Evolutionary conservation across 2,888 invertebrate genomes (phyloP), one percentile per base, ranked within the genome.

Genomic region (Lissonota sp.): DNA sequence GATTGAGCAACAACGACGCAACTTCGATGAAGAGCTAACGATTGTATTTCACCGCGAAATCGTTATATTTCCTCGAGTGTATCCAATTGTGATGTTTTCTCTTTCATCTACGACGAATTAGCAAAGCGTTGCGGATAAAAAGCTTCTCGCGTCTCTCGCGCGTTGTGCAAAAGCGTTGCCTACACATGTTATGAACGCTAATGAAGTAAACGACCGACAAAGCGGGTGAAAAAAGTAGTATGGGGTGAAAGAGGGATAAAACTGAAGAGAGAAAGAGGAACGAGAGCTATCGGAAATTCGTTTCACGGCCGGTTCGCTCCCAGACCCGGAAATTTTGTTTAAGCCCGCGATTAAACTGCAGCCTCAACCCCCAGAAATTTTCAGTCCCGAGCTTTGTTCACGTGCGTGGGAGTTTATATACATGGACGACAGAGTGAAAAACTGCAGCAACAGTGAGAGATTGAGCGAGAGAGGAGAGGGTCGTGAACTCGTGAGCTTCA

Each of bases 121-220:
- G 53, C 75, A 39, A n/a, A 10, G 46, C 63, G 12, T 62, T 55
- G 5, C 53, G 26, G 5, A 8, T 60, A 6, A 44, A 55, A 16
- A 53, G 37, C 42, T 46, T 12, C 57, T 42, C 12, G 49, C 12
- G 49, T n/a, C 14, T 42, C 55, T 12, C 40, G 26, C 42, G 14
- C 26, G 44, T 26, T 58, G 39, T n/a, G 8, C 12, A 16, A 8
- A 64, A 14, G 44, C 44, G 55, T 69, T 39, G 16, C 37, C n/a
- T 42, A 75, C 44, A 14, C 55, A 26, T 60, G 49, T 49, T 53
- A 6, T 62, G 51, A 39, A 67, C 74, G 62, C 60, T 74, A 74
- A 81, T 75, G 74, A 66, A 81, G 74, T 75, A 71, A 81, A 78
- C 78, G 81, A 78, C 70, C 70, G 81, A 71, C 78, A 75, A 81